Percentiles rank a stretch among this genome's conserved stretches.
These are phyloP conservation scores for Nylanderia fulva DNA, from an alignment of 1,140 invertebrate species.

Conservation along the genomic window DNA sequence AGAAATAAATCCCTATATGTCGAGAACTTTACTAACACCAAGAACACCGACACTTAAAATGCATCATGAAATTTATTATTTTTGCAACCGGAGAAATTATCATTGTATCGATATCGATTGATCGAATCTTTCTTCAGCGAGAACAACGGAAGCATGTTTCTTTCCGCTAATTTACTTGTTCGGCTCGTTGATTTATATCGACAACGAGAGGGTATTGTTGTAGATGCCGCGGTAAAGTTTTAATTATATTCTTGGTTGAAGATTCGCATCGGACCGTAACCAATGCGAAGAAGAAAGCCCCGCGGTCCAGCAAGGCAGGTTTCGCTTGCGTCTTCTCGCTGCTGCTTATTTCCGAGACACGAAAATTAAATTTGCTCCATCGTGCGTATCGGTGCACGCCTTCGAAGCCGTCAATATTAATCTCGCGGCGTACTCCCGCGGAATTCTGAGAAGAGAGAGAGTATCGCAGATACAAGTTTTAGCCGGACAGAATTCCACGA, in stretches of 20 bases:
- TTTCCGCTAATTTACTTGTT: conserved; percentile 57
- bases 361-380: conserved; percentile 77
- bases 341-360: conserved; percentile 63
- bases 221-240: conserved; percentile 70
- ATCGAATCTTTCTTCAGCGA: not conserved
- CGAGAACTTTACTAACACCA: not conserved
- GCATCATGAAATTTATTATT: not conserved
- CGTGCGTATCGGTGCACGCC: conserved; percentile 69
- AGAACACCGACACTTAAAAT: not conserved
- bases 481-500: conserved; percentile 51
- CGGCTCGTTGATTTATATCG: conserved; percentile 67
- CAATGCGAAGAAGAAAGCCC: conserved; percentile 67
- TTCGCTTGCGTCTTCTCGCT: conserved; percentile 23
- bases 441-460: conserved; percentile 65
- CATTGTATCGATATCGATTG: not conserved
- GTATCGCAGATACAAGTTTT: conserved; percentile 64
- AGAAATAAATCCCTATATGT: not conserved
- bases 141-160: conserved; percentile 4
- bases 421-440: conserved; percentile 68
- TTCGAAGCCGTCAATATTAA: conserved; percentile 78
- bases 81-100: not conserved
- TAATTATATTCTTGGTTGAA: conserved; percentile 70
- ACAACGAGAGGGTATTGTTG: conserved; percentile 44
- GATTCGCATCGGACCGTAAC: conserved; percentile 66
- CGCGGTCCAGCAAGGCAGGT: conserved; percentile 42